A percentile compares a stretch with the other conserved stretches of the same genome.
Conservation (phyloP, 2,888 invertebrate species). For the Diploptera punctata region DNA sequence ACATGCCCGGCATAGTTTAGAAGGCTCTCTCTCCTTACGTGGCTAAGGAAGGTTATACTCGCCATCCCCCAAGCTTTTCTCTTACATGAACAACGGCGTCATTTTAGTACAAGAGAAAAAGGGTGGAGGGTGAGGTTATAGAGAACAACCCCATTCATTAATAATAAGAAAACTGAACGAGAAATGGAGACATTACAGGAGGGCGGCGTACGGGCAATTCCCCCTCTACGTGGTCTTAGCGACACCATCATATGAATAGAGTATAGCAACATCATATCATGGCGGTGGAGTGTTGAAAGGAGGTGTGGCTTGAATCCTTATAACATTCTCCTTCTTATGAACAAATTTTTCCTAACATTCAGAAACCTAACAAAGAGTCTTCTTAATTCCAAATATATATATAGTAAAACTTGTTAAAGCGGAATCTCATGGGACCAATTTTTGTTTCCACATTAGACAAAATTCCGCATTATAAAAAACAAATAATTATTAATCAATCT, state of each 20-base stretch:
- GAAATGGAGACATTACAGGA: constrained; percentile 37
- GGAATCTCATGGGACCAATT: too few relatives aligned
- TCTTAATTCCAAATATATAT: too few relatives aligned
- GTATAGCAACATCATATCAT: background rate
- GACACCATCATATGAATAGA: constrained; percentile 5
- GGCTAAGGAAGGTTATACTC: background rate
- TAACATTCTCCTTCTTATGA: background rate
- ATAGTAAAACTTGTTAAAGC: too few relatives aligned
- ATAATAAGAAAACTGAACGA: constrained; percentile 40
- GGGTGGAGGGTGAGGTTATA: background rate
- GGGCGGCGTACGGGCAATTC: background rate
- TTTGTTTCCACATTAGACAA: too few relatives aligned
- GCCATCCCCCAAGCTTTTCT: background rate
- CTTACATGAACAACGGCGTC: constrained; percentile 19
- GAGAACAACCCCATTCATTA: constrained; percentile 35
- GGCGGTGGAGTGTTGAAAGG: background rate
- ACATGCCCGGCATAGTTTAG: constrained; percentile 40
- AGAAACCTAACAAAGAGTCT: too few relatives aligned
- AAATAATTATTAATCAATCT: too few relatives aligned
- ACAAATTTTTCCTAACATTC: background rate
- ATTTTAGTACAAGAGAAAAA: constrained; percentile 17
- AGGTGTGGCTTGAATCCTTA: constrained; percentile 2
- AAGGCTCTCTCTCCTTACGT: constrained; percentile 17
- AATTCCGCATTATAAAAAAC: too few relatives aligned
- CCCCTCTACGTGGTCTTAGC: constrained; percentile 2